Evolutionary conservation across 2,113 vertebrate species (phyloP).

Genomic region (Campylomormyrus numenius): DNA sequence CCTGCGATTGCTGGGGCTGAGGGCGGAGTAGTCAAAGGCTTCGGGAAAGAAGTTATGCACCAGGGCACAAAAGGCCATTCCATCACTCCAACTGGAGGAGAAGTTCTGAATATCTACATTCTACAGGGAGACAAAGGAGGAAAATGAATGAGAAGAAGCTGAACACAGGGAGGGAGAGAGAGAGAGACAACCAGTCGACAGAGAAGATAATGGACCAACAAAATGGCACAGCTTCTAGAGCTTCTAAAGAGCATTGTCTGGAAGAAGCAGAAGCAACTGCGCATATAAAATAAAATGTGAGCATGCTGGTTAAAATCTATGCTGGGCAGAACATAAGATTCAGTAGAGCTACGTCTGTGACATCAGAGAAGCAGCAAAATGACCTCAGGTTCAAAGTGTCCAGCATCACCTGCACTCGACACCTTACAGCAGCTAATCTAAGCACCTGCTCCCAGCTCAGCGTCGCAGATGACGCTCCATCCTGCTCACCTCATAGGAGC

Average conservation of each 20-base stretch:
- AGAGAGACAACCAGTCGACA: neutral
- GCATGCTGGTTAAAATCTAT: neutral
- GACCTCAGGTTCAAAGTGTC: neutral
- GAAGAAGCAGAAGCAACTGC: neutral
- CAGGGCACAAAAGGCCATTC: conserved; percentile 95
- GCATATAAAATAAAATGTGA: neutral
- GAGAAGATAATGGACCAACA: neutral
- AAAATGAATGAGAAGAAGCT: neutral
- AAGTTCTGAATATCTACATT: conserved; percentile 97
- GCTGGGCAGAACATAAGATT: neutral
- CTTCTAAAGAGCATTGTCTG: neutral
- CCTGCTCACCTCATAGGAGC: conserved; percentile 79
- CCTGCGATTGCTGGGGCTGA: conserved; percentile 84
- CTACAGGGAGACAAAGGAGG: conserved; percentile 45
- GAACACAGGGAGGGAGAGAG: neutral
- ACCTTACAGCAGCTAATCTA: neutral
- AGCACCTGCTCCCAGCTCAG: neutral
- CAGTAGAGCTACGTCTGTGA: neutral
- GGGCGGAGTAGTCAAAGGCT: conserved; percentile 83
- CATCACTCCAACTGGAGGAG: conserved; percentile 94
- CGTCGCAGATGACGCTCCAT: neutral
- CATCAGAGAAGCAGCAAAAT: neutral
- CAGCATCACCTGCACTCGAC: neutral
- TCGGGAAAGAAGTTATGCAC: conserved; percentile 97
- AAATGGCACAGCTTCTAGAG: neutral